Conservation (phyloP, 2,888 invertebrate species). For the Agrochola macilenta region DNA sequence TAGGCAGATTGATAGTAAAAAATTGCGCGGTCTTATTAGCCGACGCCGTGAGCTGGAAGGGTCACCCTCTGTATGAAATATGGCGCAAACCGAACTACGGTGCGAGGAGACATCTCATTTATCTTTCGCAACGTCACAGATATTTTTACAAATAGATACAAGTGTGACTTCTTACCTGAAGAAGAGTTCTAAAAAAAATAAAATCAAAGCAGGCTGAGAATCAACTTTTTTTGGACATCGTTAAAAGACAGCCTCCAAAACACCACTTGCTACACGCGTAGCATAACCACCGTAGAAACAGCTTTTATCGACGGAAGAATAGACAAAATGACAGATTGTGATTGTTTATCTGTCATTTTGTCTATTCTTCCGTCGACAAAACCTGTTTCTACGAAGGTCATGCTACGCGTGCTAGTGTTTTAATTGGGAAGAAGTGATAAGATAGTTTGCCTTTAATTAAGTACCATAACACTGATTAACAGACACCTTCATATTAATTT, state of each 20-base stretch:
- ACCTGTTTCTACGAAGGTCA: no score
- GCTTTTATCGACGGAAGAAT: no score
- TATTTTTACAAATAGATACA: constrained; percentile 12
- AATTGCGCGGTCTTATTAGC: constrained; percentile 62
- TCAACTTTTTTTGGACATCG: neutral
- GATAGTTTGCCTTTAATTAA: neutral
- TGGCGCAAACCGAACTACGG: constrained; percentile 47
- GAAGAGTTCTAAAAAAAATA: neutral
- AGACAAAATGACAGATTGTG: no score
- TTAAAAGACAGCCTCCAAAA: neutral
- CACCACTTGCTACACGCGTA: no score
- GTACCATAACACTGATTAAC: neutral
- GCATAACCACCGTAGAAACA: no score
- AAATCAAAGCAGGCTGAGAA: neutral
- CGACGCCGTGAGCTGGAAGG: constrained; percentile 66
- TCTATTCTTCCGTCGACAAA: no score
- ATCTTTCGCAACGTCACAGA: constrained; percentile 49
- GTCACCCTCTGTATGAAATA: constrained; percentile 66
- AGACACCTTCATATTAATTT: neutral
- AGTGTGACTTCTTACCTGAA: neutral
- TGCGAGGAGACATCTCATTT: constrained; percentile 66
- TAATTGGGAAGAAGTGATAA: neutral
- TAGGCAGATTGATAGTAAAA: no score
- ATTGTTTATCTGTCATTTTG: no score
- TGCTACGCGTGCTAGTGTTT: no score